Percentiles rank a stretch among this genome's conserved stretches.
These are phyloP conservation scores for Cephonodes hylas DNA, from an alignment of 2,888 invertebrate species.

Conservation along the genomic window DNA sequence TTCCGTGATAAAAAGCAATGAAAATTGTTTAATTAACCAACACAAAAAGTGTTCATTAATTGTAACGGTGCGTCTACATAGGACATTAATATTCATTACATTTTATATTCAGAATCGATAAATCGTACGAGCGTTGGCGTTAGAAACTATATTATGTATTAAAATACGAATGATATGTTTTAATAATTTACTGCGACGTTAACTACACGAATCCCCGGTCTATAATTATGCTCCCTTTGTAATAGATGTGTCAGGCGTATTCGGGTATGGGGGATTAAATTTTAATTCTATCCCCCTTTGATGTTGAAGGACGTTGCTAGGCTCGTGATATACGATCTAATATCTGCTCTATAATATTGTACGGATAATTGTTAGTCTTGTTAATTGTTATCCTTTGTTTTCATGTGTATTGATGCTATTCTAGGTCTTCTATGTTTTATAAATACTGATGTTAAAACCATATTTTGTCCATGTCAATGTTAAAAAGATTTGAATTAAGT, in stretches of 20 bases:
- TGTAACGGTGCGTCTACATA: not conserved
- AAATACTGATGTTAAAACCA: too few species aligned
- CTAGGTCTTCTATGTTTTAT: too few species aligned
- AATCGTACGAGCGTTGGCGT: not conserved
- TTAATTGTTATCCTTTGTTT: not conserved
- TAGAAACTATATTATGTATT: constrained; percentile 16
- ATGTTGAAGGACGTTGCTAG: constrained; percentile 15
- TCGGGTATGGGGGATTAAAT: constrained; percentile 24
- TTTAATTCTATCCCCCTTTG: constrained; percentile 25
- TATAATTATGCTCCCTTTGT: constrained; percentile 13
- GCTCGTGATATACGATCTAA: not conserved
- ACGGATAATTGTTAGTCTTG: not conserved
- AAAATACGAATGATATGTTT: constrained; percentile 11
- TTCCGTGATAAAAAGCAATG: not conserved
- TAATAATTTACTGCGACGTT: constrained; percentile 13
- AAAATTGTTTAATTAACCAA: not conserved
- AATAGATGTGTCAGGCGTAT: constrained; percentile 20
- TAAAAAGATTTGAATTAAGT: too few species aligned
- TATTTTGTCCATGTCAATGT: too few species aligned
- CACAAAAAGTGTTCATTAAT: not conserved
- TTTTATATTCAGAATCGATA: not conserved
- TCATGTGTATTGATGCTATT: not conserved
- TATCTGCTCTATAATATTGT: not conserved
- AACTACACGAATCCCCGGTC: constrained; percentile 7
- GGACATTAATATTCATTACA: not conserved